Evolutionary conservation across 2,113 vertebrate species (phyloP), one percentile per base, ranked within the genome.

Genomic region (Limanda limanda): DNA sequence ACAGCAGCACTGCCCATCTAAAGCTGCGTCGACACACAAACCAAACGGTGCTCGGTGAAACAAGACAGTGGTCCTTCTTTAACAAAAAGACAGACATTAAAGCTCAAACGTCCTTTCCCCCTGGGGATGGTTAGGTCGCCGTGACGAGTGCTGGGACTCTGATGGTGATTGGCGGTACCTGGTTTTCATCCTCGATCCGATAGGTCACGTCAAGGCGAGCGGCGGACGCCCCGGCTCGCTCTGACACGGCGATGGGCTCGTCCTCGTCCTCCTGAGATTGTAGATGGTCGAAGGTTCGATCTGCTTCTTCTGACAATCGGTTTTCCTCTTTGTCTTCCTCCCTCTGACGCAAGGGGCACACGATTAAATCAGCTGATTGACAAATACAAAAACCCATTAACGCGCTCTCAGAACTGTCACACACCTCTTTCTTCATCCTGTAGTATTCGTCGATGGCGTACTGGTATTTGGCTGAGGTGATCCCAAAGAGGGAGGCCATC

Each of bases 371-470:
- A 62, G 61, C 24, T 1, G 14, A 20, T 47, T 10, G 8, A 67
- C 3, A 14, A 1, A 71, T 14, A 45, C 9, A 63, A 11, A 59
- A 59, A 7, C 45, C 35, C 20, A 35, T 3, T 3, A 48, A 23
- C 13, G 9, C 11, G 6, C 21, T 40, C 13, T 18, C 20, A 27
- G 10, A 27, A 37, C 35, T 27, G 13, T 37, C 27, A 84, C 94
- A 51, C 71, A 98, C 97, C 96, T 98, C 97, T 82, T 95, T 97
- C 93, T 97, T 98, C 93, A 96, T 96, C 89, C 97, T 95, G 95
- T 98, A 96, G 90, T 98, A 98, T 80, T 99, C 97, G 77, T 99
- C 97, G 31, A 99, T 98, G 76, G 97, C 97, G 71, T 99, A 99
- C 0, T 99, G 97, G 89, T 99, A 99, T 89, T 99, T 99, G 68